Evolutionary conservation across 1,140 invertebrate genomes (phyloP).

Genomic region (Araneus ventricosus): DNA sequence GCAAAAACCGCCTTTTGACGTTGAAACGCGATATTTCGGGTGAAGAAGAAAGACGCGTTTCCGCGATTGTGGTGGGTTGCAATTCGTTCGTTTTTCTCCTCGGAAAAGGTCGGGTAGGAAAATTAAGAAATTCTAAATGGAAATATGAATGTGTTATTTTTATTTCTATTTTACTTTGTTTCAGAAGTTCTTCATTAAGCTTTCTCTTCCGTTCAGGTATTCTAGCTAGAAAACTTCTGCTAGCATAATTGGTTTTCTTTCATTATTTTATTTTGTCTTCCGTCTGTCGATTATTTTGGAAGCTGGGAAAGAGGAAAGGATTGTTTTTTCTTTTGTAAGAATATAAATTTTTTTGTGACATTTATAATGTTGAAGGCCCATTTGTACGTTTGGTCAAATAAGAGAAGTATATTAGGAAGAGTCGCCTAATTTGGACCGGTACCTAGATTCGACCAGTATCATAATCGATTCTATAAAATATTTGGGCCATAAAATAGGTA

Average conservation of each 20-base stretch:
- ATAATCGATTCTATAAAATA: too few relatives aligned
- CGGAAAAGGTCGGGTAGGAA: not conserved
- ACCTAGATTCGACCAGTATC: too few relatives aligned
- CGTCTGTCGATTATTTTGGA: too few relatives aligned
- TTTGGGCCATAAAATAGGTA: too few relatives aligned
- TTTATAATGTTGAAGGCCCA: too few relatives aligned
- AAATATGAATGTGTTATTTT: not conserved
- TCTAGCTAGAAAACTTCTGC: not conserved
- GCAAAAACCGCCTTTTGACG: not conserved
- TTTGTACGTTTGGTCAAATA: too few relatives aligned
- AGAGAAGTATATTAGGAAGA: too few relatives aligned
- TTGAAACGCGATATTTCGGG: not conserved
- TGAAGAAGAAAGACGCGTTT: not conserved
- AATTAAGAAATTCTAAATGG: conserved; percentile 6
- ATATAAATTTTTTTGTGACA: not conserved
- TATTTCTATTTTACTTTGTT: not conserved
- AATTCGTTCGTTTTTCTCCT: not conserved
- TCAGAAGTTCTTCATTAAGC: not conserved
- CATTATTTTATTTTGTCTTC: not conserved
- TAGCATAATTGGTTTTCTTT: not conserved
- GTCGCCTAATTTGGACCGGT: too few relatives aligned
- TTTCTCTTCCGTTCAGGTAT: not conserved
- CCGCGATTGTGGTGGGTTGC: not conserved
- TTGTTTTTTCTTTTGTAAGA: not conserved
- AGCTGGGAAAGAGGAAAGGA: too few relatives aligned